These are phyloP conservation scores for Aeoliscus strigatus DNA, from an alignment of 2,797 vertebrate species.

Conservation along the genomic window DNA sequence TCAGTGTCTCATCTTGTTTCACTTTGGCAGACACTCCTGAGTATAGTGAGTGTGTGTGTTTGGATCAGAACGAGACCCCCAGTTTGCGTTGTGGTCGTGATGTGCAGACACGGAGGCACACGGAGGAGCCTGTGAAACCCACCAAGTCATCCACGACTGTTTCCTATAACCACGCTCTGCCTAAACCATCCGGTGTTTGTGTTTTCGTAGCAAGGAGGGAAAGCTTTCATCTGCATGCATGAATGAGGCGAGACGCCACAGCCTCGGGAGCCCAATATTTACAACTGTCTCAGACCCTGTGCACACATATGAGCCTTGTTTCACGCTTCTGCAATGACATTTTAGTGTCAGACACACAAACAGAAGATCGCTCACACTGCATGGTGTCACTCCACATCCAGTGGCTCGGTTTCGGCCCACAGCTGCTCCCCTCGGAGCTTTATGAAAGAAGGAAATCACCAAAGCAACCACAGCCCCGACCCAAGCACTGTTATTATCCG, in stretches of 20 bases:
- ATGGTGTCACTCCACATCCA: constrained; percentile 42
- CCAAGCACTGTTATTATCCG: constrained; percentile 71
- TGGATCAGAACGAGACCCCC: constrained; percentile 36
- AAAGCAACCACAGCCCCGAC: constrained; percentile 65
- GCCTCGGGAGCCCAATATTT: constrained; percentile 62
- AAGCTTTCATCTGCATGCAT: constrained; percentile 64
- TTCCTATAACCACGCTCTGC: constrained; percentile 33
- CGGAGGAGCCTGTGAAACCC: constrained; percentile 43
- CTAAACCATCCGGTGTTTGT: constrained; percentile 39
- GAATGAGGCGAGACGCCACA: constrained; percentile 59
- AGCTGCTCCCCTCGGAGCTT: constrained; percentile 35
- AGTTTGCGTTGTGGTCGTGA: constrained; percentile 49
- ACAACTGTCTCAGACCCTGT: constrained; percentile 44
- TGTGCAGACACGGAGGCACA: constrained; percentile 42
- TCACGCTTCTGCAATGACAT: constrained; percentile 20
- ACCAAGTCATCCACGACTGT: constrained; percentile 28
- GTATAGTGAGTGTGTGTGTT: constrained; percentile 7
- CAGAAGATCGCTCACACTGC: constrained; percentile 11
- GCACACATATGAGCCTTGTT: constrained; percentile 41
- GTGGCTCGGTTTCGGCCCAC: constrained; percentile 22
- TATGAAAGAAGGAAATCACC: constrained; percentile 67
- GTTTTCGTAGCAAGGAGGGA: constrained; percentile 19
- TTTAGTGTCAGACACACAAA: constrained; percentile 39
- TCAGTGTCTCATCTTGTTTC: too few relatives aligned
- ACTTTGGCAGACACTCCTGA: constrained; percentile 3